Percentiles rank a stretch among this genome's conserved stretches.
Conservation (phyloP, 2,113 vertebrate genomes). For the Tauraco erythrolophus region DNA sequence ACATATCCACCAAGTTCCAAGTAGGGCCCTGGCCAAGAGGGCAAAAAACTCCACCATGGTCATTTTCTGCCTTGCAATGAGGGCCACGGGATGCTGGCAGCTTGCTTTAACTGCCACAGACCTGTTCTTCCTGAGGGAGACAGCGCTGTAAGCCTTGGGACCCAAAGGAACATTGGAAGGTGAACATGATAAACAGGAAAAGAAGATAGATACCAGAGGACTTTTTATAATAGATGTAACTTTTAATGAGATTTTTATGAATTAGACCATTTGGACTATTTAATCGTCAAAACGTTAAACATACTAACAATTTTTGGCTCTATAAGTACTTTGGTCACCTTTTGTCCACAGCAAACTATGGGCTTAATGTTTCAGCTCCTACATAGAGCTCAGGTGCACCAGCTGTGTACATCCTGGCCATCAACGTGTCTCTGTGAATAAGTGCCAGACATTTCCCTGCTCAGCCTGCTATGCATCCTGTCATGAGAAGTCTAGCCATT, state of each 20-base stretch:
- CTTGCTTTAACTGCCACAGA: not conserved
- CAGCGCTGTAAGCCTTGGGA: not conserved
- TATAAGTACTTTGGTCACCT: not conserved
- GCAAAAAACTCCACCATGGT: not conserved
- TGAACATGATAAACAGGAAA: not conserved
- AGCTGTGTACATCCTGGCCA: not conserved
- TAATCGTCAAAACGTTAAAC: not conserved
- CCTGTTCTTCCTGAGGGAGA: accelerated
- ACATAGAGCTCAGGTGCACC: not conserved
- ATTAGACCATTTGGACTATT: not conserved
- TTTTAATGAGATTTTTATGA: not conserved
- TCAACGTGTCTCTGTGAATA: not conserved
- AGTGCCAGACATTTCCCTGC: not conserved
- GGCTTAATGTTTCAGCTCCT: not conserved
- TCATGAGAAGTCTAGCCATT: not conserved
- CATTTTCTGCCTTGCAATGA: not conserved
- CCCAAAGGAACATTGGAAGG: not conserved
- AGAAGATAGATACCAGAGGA: accelerated
- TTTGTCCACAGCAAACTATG: not conserved
- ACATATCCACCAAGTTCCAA: accelerated
- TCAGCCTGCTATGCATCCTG: not conserved
- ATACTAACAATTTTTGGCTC: not conserved
- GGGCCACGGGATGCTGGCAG: not conserved
- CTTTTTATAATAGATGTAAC: not conserved
- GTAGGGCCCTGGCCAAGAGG: accelerated